Conservation (phyloP, 2,113 vertebrate species). For the Dicentrarchus labrax region DNA sequence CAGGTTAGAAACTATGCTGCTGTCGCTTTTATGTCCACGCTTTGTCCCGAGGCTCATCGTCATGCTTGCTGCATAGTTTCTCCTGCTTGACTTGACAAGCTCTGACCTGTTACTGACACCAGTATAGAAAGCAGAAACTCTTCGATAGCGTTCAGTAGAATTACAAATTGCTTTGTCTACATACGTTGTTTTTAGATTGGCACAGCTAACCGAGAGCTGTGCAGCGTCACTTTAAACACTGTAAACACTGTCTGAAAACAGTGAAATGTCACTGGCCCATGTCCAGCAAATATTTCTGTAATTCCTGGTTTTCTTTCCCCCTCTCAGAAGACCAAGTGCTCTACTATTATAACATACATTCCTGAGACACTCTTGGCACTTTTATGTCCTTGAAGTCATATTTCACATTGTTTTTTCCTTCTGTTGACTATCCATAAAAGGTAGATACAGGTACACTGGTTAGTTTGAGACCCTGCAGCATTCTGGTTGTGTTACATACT, state of each 20-base stretch:
- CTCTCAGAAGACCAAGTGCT: neutral
- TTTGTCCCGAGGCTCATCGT: constrained; percentile 20
- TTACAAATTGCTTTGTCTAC: neutral
- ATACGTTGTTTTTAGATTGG: neutral
- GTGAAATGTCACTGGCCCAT: neutral
- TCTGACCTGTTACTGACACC: constrained; percentile 62
- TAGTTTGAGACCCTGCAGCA: neutral
- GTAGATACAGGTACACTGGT: neutral
- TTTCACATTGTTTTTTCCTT: neutral
- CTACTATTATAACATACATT: neutral
- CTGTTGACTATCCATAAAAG: neutral
- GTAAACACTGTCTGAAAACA: neutral
- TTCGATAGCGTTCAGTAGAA: neutral
- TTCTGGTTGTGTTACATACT: constrained; percentile 82
- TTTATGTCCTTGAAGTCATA: neutral
- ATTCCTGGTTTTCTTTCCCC: neutral
- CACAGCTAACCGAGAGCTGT: neutral
- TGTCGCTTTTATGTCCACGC: neutral
- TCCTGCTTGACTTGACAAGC: constrained; percentile 55
- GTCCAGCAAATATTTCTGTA: neutral
- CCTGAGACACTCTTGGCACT: neutral
- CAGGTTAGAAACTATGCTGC: constrained; percentile 23
- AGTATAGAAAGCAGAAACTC: constrained; percentile 33
- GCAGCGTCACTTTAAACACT: neutral
- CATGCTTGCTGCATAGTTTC: constrained; percentile 63